Conservation (phyloP, 2,888 invertebrate genomes). For the Eupithecia pulchellata region DNA sequence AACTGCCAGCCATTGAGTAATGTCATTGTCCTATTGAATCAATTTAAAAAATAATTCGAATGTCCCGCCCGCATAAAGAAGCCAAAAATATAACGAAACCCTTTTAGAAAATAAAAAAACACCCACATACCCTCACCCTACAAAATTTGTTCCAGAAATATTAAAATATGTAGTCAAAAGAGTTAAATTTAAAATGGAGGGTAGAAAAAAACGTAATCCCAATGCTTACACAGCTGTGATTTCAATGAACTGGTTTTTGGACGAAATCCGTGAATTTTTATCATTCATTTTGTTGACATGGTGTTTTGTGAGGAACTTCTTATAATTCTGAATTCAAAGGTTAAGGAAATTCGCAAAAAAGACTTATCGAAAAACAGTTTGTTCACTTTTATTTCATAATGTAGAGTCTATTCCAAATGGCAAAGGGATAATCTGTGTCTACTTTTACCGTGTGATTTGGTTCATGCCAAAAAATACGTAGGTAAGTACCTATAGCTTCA, state of each 20-base stretch:
- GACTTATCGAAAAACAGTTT: neutral
- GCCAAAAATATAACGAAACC: slow-evolving; percentile 64
- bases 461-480: no score
- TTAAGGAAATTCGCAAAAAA: neutral
- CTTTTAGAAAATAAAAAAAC: slow-evolving; percentile 65
- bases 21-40: slow-evolving; percentile 42
- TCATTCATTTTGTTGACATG: slow-evolving; percentile 25
- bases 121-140: slow-evolving; percentile 74
- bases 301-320: slow-evolving; percentile 7
- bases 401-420: neutral
- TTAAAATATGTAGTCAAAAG: slow-evolving; percentile 85
- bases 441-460: no score
- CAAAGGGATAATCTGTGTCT: neutral
- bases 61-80: slow-evolving; percentile 69
- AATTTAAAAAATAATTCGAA: slow-evolving; percentile 64
- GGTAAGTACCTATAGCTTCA: no score
- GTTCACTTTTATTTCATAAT: neutral
- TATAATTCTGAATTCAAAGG: neutral
- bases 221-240: slow-evolving; percentile 82
- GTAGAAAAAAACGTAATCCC: slow-evolving; percentile 73
- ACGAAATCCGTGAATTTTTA: slow-evolving; percentile 39
- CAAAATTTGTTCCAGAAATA: slow-evolving; percentile 79
- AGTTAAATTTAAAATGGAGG: slow-evolving; percentile 83
- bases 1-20: neutral
- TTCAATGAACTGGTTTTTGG: slow-evolving; percentile 58